Percentiles rank a stretch among this genome's conserved stretches.
Evolutionary conservation across 2,888 invertebrate species (phyloP).

Genomic region (Embidobia sp.): DNA sequence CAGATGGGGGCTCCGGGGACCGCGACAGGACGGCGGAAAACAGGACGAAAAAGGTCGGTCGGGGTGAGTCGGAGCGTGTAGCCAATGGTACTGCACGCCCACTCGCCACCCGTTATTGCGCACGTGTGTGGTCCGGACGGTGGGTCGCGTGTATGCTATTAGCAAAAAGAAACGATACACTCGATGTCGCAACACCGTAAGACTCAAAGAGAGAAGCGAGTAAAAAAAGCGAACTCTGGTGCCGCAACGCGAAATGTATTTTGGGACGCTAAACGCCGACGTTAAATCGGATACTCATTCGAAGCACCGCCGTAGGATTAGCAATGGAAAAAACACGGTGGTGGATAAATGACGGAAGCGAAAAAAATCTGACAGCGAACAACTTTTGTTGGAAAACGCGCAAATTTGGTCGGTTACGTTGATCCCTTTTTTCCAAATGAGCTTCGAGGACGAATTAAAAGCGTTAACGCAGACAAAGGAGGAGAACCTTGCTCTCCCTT

Average conservation of each 20-base stretch:
- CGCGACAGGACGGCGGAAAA: conserved; percentile 61
- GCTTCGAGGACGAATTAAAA: no score
- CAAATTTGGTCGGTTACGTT: no score
- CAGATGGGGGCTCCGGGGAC: conserved; percentile 72
- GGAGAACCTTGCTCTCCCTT: no score
- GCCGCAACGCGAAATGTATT: conserved; percentile 16
- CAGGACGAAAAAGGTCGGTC: conserved; percentile 63
- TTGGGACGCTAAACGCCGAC: conserved; percentile 14
- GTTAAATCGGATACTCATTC: conserved; percentile 9
- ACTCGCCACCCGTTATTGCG: conserved; percentile 76
- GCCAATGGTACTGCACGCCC: conserved; percentile 69
- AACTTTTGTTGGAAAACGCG: no score
- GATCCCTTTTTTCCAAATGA: no score
- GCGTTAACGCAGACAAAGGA: no score
- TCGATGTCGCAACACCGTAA: conserved; percentile 60
- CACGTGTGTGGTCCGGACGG: conserved; percentile 80
- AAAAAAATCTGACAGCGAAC: no score
- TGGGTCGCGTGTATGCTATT: conserved; percentile 80
- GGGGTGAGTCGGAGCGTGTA: conserved; percentile 63
- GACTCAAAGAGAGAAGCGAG: conserved; percentile 42
- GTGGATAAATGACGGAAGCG: no score
- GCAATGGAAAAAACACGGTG: no score
- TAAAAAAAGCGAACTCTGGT: conserved; percentile 19
- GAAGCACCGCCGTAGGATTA: no score
- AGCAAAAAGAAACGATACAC: conserved; percentile 73